A percentile compares a stretch with the other conserved stretches of the same genome.
These are phyloP conservation scores for Lytechinus pictus DNA, from an alignment of 35 echinoderm and acorn worm species.

Conservation along the genomic window DNA sequence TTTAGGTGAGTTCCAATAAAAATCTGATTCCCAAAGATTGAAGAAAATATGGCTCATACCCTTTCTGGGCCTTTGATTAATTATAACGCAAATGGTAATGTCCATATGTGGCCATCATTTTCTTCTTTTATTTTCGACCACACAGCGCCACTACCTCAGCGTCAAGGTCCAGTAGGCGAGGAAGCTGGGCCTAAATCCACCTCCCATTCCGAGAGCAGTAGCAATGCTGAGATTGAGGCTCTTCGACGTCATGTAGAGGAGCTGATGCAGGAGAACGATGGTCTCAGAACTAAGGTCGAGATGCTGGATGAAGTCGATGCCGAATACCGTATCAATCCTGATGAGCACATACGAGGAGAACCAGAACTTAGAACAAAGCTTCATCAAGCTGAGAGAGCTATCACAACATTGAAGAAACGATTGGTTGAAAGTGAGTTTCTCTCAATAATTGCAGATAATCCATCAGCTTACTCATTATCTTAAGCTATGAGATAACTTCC, in stretches of 20 bases:
- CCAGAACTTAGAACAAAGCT: constrained; percentile 51
- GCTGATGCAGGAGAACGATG: constrained; percentile 84
- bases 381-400: constrained; percentile 62
- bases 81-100: too few relatives aligned
- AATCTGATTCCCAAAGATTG: too few relatives aligned
- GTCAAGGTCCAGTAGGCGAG: constrained; percentile 74
- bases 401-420: constrained; percentile 75
- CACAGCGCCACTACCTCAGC: constrained; percentile 50
- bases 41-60: too few relatives aligned
- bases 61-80: too few relatives aligned
- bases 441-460: not conserved
- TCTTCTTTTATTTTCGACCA: not conserved
- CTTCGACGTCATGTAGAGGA: constrained; percentile 73
- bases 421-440: constrained; percentile 56
- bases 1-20: too few relatives aligned
- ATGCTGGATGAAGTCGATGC: constrained; percentile 78
- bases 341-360: constrained; percentile 51
- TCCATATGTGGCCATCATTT: too few relatives aligned
- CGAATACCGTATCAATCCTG: constrained; percentile 50
- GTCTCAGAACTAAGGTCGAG: constrained; percentile 75
- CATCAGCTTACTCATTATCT: too few relatives aligned
- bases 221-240: constrained; percentile 55
- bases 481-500: too few relatives aligned
- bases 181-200: constrained; percentile 49
- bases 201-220: constrained; percentile 22